Evolutionary conservation across 2,888 invertebrate species (phyloP), one percentile per base, ranked within the genome.

Genomic region (Seira musarum): DNA sequence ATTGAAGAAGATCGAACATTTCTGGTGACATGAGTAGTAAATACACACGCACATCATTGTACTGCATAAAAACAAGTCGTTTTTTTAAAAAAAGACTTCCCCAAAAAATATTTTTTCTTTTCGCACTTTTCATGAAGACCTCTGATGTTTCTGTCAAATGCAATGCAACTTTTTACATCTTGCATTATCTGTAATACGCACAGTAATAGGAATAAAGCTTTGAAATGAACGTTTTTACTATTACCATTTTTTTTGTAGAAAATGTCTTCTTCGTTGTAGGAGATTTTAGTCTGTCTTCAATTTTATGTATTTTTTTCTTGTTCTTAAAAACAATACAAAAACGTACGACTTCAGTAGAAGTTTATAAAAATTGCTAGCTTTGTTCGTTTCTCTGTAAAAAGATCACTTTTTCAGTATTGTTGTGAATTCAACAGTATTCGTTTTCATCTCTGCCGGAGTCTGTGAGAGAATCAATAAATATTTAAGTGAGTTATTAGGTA

Each of bases 61-160:
- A 53, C 53, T 53, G 53, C 17, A 53, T 53, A 13, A 53, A 53
- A 53, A n/a, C 6, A 3, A 53, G 3, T 8, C 30, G 30, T 30
- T 66, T 40, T 66, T 66, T 66, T 30, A n/a, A 66, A 53, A 13
- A 66, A 53, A 13, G 53, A 53, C 53, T 17, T 17, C 53, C 15
- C n/a, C 6, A 25, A 24, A 30, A 66, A 10, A 19, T 40, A 17
- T 8, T 10, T 40, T 17, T 21, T 24, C 30, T 24, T 64, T 66
- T 66, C 66, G 66, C 66, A 66, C 66, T 13, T 66, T 66, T 66
- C 21, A 64, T 66, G 66, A 66, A 66, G 66, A 66, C 40, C 21
- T 66, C 40, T 40, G 25, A 35, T 40, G 66, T 8, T 64, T n/a
- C 24, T 13, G 24, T 25, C 30, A 40, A 40, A 53, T 53, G 53